phyloP scores from a whole-genome alignment of 2,888 invertebrate genomes.

The Lycia hirtaria region DNA sequence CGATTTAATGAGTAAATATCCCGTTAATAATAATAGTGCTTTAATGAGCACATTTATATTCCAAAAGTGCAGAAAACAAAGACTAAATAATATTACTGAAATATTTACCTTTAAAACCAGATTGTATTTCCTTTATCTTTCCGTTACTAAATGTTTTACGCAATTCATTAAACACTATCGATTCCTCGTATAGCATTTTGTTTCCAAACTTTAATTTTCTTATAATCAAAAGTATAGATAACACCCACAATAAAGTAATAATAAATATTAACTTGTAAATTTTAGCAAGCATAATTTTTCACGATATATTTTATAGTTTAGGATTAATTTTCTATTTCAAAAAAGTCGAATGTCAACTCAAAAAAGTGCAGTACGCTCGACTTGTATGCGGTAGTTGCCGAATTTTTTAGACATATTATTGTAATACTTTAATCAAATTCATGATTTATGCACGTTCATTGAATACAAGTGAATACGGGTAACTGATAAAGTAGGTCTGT shows the following conservation, averaged over 20 bases:
- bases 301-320: too few relatives aligned
- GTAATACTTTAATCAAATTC: too few relatives aligned
- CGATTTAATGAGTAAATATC: too few relatives aligned
- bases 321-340: too few relatives aligned
- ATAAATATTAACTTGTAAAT: slow-evolving; percentile 44
- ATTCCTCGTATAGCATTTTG: slow-evolving; percentile 26
- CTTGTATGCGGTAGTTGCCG: too few relatives aligned
- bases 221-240: slow-evolving; percentile 52
- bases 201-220: slow-evolving; percentile 44
- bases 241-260: slow-evolving; percentile 54
- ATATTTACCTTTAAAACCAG: slow-evolving; percentile 50
- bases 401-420: too few relatives aligned
- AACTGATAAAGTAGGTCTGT: background rate
- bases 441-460: background rate
- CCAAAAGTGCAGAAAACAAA: too few relatives aligned
- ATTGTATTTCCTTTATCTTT: slow-evolving; percentile 7
- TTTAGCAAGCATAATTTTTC: slow-evolving; percentile 38
- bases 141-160: background rate
- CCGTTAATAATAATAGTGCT: too few relatives aligned
- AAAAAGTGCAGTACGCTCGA: too few relatives aligned
- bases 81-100: too few relatives aligned
- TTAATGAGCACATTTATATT: too few relatives aligned
- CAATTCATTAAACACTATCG: background rate
- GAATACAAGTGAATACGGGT: slow-evolving; percentile 17
- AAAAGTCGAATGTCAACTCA: too few relatives aligned